Base-by-base conservation (phyloP, 1,140 invertebrate species). In the Meloidogyne hapla region DNA sequence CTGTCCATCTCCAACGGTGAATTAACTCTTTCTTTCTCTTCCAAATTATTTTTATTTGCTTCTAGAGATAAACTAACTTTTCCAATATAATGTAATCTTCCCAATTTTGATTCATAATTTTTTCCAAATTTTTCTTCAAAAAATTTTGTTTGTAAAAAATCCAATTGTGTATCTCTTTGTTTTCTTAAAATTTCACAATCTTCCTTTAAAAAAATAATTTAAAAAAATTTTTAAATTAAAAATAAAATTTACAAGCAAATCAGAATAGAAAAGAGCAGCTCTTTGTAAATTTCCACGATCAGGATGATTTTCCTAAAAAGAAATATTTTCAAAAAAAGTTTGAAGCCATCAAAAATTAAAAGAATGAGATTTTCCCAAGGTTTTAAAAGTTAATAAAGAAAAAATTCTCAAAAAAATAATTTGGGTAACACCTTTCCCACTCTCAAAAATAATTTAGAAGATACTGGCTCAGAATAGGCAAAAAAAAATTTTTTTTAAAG, bases 241-340 rank as follows among this genome's bases (percentile, higher is more conserved):
- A 68, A 6, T 33, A 33, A 33, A 73, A 91, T 91, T 91, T 89
- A 95, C 94, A 76, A 93, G 92, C 83, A 98, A 93, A 84, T 98
- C 94, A 87, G 94, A 93, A 88, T 95, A 98, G 33, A 98, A 92
- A 79, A 91, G 91, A 81, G 95, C 92, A 63, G 94, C 94, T 77
- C 96, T 90, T 87, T 98, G 95, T 1, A 94, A 94, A 86, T 99
- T 95, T 2, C 96, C 96, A 79, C 95, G 90, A 88, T 99, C 96
- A 2, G 93, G 91, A 89, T 99, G 95, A 85, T 91, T 92, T 88
- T 97, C 95, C 90, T 90, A 76, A 40, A 73, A 69, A 68, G 18
- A 74, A 48, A 38, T 71, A 68, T 48, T 62, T 21, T 12, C 18
- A n/a, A n/a, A n/a, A n/a, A n/a, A n/a, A n/a, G n/a, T n/a, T n/a